Base-by-base conservation (phyloP, 2,113 vertebrate species). In the Natator depressus region DNA sequence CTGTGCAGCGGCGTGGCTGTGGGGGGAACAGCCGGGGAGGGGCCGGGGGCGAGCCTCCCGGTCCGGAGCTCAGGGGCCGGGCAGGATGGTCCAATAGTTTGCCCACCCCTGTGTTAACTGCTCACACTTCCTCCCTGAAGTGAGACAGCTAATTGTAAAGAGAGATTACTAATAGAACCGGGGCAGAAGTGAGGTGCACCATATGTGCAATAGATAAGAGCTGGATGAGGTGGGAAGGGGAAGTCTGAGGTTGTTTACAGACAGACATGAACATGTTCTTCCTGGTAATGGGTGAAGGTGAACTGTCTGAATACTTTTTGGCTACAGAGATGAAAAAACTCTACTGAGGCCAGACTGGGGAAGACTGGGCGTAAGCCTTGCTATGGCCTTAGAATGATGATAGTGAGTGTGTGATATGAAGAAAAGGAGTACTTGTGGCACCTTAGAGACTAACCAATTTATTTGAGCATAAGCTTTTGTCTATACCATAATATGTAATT, bases 201-300 rank as follows among this genome's bases (percentile, higher is more conserved):
- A 49, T 85, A 88, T 88, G 24, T 65, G 27, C 55, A 79, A 84
- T 47, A 92, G 72, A 84, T 88, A 88, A 50, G 88, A 92, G 72
- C n/a, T 35, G 35, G 27, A 11, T 88, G 19, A 55, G 80, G 80
- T 65, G 80, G 82, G 85, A 81, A 80, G 12, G 80, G 91, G 80
- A 88, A 88, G 80, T 88, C 31, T 29, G 80, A 88, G 80, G 79
- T 79, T 92, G 91, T 84, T 92, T 83, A 92, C 72, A 62, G n/a
- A 38, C 49, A 47, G 38, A 62, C 38, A 20, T 51, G 47, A 88
- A 59, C 85, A 65, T 38, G 42, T 31, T 84, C 69, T 53, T 92
- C 80, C 38, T n/a, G 82, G 53, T 88, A 65, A 55, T 79, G 54
- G 72, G 81, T 84, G 55, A 84, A 54, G 24, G 49, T 62, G 81